These are phyloP conservation scores for Julus scanicus DNA, from an alignment of 2,888 invertebrate species.

Conservation along the genomic window DNA sequence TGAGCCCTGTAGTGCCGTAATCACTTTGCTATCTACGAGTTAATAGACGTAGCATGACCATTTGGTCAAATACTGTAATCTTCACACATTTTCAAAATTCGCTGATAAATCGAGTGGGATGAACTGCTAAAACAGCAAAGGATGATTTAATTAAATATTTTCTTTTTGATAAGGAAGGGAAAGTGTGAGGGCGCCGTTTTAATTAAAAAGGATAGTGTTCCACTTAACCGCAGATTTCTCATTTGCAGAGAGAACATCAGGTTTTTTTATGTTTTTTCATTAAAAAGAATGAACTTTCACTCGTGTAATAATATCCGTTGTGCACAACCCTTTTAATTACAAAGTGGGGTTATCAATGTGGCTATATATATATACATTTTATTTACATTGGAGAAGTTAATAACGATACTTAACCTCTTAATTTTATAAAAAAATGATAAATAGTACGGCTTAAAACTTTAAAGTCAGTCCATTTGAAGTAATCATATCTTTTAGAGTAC, in stretches of 20 bases:
- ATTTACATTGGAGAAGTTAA: neutral
- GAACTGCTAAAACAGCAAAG: too few relatives aligned
- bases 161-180: neutral
- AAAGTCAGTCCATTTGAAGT: too few relatives aligned
- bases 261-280: conserved; percentile 15
- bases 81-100: neutral
- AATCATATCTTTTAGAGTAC: too few relatives aligned
- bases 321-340: neutral
- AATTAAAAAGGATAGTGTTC: conserved; percentile 21
- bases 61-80: neutral
- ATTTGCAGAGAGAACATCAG: neutral
- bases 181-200: neutral
- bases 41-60: neutral
- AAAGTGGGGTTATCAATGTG: neutral
- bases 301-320: neutral
- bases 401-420: neutral
- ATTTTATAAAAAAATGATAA: neutral
- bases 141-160: neutral
- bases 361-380: neutral
- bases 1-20: too few relatives aligned
- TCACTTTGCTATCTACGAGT: neutral
- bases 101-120: conserved; percentile 1
- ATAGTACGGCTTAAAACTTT: too few relatives aligned
- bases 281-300: neutral
- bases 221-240: neutral